Base-by-base conservation (phyloP, 2,888 invertebrate genomes). In the Mythimna loreyi region DNA sequence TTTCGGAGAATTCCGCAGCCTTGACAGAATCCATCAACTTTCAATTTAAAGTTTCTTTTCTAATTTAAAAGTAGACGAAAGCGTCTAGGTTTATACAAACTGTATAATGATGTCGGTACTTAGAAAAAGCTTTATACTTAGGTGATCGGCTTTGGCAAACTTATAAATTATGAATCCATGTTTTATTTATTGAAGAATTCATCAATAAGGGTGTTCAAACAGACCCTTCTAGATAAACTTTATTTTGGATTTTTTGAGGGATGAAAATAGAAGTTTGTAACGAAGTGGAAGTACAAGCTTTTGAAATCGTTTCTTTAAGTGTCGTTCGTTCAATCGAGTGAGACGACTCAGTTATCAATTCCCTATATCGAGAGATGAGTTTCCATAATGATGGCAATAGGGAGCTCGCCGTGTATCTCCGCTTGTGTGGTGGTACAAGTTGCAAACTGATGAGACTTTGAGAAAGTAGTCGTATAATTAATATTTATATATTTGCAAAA, bases 321-420 rank as follows among this genome's bases (percentile, higher is more conserved):
- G 67, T 64, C 63, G 16, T 74, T 61, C 55, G 87, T 89, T 90
- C 87, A 86, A 85, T 87, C 86, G 86, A 88, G 86, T 90, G 88
- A 89, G 92, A 92, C 82, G 91, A 90, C 90, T 89, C 91, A 87
- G 93, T 93, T 94, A 93, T 94, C 94, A 93, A 93, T 94, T 92
- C 90, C 86, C 89, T 91, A 87, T 92, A 92, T 91, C 92, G 92
- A 87, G 90, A 91, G 93, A 93, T 93, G 93, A 93, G 92, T 92
- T 93, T 91, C 90, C 88, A 90, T 94, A 94, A 94, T 92, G 94
- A 94, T 91, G 94, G 92, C 93, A 94, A 94, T 94, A 93, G 88
- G 82, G 87, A 84, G 80, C 88, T 89, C 86, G 72, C 84, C 82
- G 83, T 80, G 69, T 79, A 83, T 81, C 85, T 85, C 78, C 75